Percentiles rank a stretch among this genome's conserved stretches.
Evolutionary conservation across 2,888 invertebrate species (phyloP).

Genomic region (Tortrix viridana): DNA sequence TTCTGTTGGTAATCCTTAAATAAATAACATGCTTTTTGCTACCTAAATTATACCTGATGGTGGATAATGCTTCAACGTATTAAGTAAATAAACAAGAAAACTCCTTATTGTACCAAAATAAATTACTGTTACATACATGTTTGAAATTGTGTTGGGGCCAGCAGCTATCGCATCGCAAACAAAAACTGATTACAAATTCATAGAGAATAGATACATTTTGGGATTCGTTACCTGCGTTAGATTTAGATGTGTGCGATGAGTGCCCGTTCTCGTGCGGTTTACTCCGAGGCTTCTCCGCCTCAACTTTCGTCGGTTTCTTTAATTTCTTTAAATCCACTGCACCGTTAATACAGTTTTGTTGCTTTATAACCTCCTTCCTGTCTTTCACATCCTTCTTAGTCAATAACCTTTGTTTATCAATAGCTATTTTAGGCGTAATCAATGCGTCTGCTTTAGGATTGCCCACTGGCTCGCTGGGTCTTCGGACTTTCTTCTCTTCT

Average conservation of each 20-base stretch:
- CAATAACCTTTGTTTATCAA: conserved; percentile 72
- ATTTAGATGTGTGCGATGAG: conserved; percentile 59
- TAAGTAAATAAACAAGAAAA: too few relatives aligned
- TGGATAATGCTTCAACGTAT: too few relatives aligned
- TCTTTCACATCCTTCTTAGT: conserved; percentile 75
- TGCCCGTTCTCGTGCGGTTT: conserved; percentile 69
- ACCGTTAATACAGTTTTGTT: conserved; percentile 67
- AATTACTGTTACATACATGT: too few relatives aligned
- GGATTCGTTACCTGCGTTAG: conserved; percentile 58
- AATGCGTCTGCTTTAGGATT: conserved; percentile 71
- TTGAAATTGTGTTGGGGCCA: neutral
- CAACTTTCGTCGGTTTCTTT: conserved; percentile 66
- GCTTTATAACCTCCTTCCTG: conserved; percentile 70
- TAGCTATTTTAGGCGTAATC: conserved; percentile 63
- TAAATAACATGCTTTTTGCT: too few relatives aligned
- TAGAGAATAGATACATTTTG: neutral
- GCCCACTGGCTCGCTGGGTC: conserved; percentile 67
- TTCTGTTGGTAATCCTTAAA: too few relatives aligned
- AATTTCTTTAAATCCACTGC: conserved; percentile 64
- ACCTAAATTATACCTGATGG: too few relatives aligned
- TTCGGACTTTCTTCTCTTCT: conserved; percentile 64
- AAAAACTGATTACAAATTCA: neutral
- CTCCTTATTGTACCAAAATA: too few relatives aligned
- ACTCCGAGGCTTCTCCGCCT: conserved; percentile 60
- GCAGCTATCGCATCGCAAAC: neutral